Percentiles rank a stretch among this genome's conserved stretches.
phyloP scores from a whole-genome alignment of 2,888 invertebrate species.

The Listrodromus nycthemerus region DNA sequence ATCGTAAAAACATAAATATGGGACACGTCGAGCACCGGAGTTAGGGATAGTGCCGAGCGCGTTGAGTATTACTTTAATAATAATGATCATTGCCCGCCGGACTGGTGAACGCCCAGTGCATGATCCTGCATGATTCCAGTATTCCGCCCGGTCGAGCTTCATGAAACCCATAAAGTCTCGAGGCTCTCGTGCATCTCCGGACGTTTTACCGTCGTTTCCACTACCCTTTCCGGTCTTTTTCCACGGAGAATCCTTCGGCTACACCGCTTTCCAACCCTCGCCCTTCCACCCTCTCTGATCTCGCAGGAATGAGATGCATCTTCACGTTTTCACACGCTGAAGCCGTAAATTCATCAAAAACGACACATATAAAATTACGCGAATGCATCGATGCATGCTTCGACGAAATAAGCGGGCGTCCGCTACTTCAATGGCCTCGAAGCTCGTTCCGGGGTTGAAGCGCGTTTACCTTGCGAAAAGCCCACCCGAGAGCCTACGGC shows the following conservation, averaged over 20 bases:
- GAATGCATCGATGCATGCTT: slow-evolving; percentile 13
- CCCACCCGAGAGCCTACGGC: slow-evolving; percentile 11
- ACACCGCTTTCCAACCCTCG: neutral
- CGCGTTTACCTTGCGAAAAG: slow-evolving; percentile 25
- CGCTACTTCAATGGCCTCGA: slow-evolving; percentile 5
- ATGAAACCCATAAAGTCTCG: slow-evolving; percentile 40
- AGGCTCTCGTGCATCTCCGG: slow-evolving; percentile 42
- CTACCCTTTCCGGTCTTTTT: slow-evolving; percentile 32
- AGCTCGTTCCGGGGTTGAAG: slow-evolving; percentile 26
- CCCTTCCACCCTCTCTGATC: neutral
- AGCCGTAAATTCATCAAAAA: neutral
- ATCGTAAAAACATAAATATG: slow-evolving; percentile 56
- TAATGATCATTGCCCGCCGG: slow-evolving; percentile 27
- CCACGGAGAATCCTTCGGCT: slow-evolving; percentile 4
- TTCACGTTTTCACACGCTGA: slow-evolving; percentile 15
- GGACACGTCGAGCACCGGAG: slow-evolving; percentile 25
- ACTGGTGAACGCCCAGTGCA: slow-evolving; percentile 3
- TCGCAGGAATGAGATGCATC: slow-evolving; percentile 15
- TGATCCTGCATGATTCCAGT: neutral
- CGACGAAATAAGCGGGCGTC: neutral
- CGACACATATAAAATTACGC: slow-evolving; percentile 31
- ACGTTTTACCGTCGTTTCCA: slow-evolving; percentile 31
- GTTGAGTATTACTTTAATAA: slow-evolving; percentile 44
- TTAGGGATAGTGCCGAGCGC: slow-evolving; percentile 25
- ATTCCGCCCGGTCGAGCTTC: slow-evolving; percentile 39